Percentiles rank a stretch among this genome's conserved stretches.
These are phyloP conservation scores for Hypomesus transpacificus DNA, from an alignment of 2,113 vertebrate genomes.

Conservation along the genomic window DNA sequence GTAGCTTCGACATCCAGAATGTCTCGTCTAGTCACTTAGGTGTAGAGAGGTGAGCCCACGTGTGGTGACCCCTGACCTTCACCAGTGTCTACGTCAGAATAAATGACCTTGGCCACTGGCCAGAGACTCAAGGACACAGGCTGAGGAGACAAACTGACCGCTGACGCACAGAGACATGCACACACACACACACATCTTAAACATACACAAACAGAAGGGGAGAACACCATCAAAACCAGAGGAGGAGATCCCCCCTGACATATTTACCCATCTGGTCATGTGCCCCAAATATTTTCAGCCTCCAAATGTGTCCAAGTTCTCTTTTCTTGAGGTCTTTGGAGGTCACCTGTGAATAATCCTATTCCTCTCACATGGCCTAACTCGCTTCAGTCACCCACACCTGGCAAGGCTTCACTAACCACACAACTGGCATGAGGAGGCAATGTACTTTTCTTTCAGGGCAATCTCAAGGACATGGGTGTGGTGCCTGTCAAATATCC, in stretches of 20 bases:
- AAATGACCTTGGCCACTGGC: constrained; percentile 40
- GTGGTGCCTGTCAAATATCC: constrained; percentile 1
- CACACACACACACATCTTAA: constrained; percentile 4
- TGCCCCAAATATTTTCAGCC: neutral
- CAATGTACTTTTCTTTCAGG: neutral
- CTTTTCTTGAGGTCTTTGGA: neutral
- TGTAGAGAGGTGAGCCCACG: no score
- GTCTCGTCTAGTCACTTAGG: no score
- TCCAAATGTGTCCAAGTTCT: neutral
- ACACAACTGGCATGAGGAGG: neutral
- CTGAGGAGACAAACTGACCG: constrained; percentile 5
- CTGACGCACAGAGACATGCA: neutral
- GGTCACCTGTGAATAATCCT: neutral
- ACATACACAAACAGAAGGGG: neutral
- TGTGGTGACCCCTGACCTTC: constrained; percentile 6
- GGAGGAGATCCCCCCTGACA: neutral
- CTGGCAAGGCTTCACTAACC: neutral
- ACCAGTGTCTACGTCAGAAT: constrained; percentile 20
- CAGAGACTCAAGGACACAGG: constrained; percentile 34
- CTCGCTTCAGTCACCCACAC: neutral
- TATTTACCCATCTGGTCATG: neutral
- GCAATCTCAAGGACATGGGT: neutral
- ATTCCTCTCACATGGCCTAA: neutral
- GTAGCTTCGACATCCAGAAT: no score
- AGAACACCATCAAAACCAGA: neutral